Base-by-base conservation (phyloP, 2,888 invertebrate genomes). In the Eupithecia inturbata region DNA sequence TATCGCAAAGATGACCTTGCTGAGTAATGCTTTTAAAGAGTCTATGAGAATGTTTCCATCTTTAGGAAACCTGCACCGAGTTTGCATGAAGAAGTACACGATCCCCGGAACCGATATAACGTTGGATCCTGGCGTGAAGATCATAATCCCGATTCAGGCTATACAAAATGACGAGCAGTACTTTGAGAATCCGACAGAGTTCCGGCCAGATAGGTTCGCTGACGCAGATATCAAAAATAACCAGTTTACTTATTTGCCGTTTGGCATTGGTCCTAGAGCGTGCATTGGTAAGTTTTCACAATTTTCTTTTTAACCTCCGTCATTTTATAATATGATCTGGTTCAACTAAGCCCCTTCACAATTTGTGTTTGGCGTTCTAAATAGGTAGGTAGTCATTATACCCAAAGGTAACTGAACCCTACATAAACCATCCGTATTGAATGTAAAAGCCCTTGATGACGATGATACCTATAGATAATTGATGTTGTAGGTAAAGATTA, bases 91-190 rank as follows among this genome's bases (percentile, higher is more conserved):
- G 39, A 79, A 57, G 63, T 88, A 82, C 72, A 87, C 82, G 33
- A 85, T 92, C 49, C 82, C 87, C 5, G 84, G 85, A 36, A 71
- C 88, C n/a, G 82, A 79, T 41, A 77, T 92, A 14, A 87, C 86
- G 0, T 81, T 92, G 45, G 90, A 92, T 64, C 86, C 88, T 0
- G 91, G 87, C 3, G 91, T 91, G 7, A 88, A 82, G 75, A 87
- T 91, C 5, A 80, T 89, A 9, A 82, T 92, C 41, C 91, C 92
- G 1, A 31, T 89, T 1, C 87, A 91, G 77, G 90, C 88, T 0
- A 84, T 92, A 72, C 92, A 92, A 64, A 88, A 81, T 26, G 92
- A 92, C 68, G 84, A 86, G 67, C 81, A 88, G 62, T 91, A 92
- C 77, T 92, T 88, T 49, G 83, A 88, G 0, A 84, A 88, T 57